Conservation (phyloP, 2,797 vertebrate species). For the Acipenser transmontanus region DNA sequence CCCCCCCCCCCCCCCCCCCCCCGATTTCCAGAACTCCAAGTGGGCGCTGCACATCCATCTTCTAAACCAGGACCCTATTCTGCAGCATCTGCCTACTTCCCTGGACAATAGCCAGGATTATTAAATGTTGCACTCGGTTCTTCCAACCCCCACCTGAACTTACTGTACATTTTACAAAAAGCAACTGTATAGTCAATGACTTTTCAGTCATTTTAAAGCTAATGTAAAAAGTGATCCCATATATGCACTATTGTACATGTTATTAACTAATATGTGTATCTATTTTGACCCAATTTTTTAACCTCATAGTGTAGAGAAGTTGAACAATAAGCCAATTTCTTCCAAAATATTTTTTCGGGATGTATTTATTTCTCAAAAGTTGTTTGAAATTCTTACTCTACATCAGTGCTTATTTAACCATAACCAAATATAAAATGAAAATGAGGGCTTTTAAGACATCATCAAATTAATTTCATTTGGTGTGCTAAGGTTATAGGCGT, state of each 20-base stretch:
- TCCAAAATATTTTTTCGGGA: no score
- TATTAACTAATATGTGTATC: neutral
- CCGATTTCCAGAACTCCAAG: slow-evolving; percentile 42
- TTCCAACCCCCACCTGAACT: neutral
- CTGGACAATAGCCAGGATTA: slow-evolving; percentile 46
- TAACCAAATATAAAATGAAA: no score
- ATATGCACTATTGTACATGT: neutral
- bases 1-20: neutral
- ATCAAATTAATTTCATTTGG: no score
- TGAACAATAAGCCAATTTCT: no score
- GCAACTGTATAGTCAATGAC: neutral
- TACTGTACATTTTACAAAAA: neutral
- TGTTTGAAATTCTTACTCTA: no score
- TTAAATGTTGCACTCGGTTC: neutral
- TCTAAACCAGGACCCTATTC: slow-evolving; percentile 38
- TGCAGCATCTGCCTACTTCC: slow-evolving; percentile 71
- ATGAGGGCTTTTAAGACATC: no score
- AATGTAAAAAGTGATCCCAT: neutral
- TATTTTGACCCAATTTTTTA: neutral
- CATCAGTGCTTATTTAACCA: no score
- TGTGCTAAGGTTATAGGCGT: no score
- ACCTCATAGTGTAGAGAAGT: no score
- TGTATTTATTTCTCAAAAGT: no score
- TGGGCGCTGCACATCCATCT: slow-evolving; percentile 5
- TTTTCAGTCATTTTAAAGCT: neutral